Conservation (phyloP, 2,113 vertebrate species). For the Mormyrus iriodes region DNA sequence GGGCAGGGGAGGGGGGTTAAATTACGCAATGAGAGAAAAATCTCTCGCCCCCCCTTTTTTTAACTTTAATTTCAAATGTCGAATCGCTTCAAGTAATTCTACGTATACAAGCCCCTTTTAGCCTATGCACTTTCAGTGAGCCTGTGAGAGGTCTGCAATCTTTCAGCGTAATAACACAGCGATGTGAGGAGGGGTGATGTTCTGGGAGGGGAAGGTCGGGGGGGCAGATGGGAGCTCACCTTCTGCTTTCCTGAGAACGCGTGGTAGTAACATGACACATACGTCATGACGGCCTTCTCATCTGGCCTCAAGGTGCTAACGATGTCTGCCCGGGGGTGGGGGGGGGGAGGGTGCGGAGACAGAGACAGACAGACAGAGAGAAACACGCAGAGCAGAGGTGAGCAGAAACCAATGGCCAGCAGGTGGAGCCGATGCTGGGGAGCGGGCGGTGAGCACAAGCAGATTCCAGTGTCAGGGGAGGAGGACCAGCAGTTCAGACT, state of each 20-base stretch:
- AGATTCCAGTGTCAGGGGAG: constrained; percentile 34
- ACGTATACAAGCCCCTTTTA: neutral
- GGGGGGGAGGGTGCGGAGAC: neutral
- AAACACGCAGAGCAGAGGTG: constrained; percentile 59
- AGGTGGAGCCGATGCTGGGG: constrained; percentile 44
- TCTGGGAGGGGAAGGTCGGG: constrained; percentile 2
- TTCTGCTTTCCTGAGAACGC: constrained; percentile 98
- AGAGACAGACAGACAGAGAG: constrained; percentile 23
- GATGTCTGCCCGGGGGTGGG: constrained; percentile 84
- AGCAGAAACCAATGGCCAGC: constrained; percentile 53
- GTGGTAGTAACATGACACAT: constrained; percentile 99
- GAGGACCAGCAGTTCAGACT: neutral
- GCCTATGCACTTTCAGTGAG: neutral
- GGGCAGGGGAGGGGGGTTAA: neutral
- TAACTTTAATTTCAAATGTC: neutral
- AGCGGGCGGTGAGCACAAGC: constrained; percentile 30
- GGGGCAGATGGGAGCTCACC: constrained; percentile 73
- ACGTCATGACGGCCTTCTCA: constrained; percentile 98
- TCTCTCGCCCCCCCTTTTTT: neutral
- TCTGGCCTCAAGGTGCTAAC: constrained; percentile 98
- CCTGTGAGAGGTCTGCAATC: neutral
- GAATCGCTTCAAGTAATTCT: neutral
- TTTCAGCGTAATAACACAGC: neutral
- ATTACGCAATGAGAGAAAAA: neutral
- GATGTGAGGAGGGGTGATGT: neutral